phyloP scores from a whole-genome alignment of 1,140 invertebrate genomes.

The Charaxes varanes region DNA sequence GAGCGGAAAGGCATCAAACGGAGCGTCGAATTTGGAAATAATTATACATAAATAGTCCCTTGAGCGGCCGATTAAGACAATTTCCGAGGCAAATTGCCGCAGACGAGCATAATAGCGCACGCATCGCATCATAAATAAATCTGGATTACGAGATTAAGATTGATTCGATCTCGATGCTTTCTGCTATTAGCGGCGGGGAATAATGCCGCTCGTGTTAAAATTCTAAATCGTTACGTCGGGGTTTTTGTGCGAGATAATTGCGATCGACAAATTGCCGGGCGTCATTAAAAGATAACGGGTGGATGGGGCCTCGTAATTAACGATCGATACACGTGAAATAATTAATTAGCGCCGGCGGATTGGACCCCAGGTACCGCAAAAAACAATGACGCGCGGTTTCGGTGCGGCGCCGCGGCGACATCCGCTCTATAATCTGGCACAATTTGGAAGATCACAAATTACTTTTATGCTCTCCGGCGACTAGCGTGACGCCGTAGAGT shows the following conservation, averaged over 20 bases:
- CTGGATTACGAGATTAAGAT: conserved; percentile 74
- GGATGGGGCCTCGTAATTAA: conserved; percentile 62
- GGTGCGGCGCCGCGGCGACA: conserved; percentile 64
- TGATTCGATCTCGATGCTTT: conserved; percentile 71
- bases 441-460: conserved; percentile 70
- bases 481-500: conserved; percentile 63
- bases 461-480: conserved; percentile 60
- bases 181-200: conserved; percentile 61
- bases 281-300: conserved; percentile 66
- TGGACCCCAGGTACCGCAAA: conserved; percentile 54
- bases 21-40: conserved; percentile 73
- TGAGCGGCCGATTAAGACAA: conserved; percentile 73
- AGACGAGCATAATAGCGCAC: conserved; percentile 73
- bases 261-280: conserved; percentile 65
- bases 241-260: conserved; percentile 65
- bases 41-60: conserved; percentile 75
- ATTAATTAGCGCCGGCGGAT: conserved; percentile 66
- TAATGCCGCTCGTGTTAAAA: conserved; percentile 67
- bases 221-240: conserved; percentile 62
- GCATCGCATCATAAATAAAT: conserved; percentile 71
- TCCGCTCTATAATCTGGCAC: conserved; percentile 56
- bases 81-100: conserved; percentile 72
- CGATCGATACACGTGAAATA: conserved; percentile 72
- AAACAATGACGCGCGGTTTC: conserved; percentile 72
- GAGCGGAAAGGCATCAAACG: conserved; percentile 74